Conservation (phyloP, 2,797 vertebrate species). For the Phalanger gymnotis region DNA sequence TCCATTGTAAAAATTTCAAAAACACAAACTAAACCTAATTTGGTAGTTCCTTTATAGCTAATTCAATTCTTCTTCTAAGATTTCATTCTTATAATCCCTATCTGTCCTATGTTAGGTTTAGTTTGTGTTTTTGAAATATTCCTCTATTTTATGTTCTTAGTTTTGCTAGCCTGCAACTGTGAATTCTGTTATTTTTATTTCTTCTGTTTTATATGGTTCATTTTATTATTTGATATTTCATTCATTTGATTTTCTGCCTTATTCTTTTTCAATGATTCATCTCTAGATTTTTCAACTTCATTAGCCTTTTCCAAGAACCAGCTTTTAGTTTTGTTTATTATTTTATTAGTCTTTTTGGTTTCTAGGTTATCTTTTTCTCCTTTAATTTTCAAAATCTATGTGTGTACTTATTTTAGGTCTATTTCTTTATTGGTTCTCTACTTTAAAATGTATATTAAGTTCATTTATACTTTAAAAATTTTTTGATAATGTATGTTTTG, state of each 20-base stretch:
- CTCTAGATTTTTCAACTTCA: background rate
- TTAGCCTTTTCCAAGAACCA: background rate
- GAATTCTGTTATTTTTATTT: background rate
- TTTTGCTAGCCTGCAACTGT: background rate
- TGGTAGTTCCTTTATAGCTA: background rate
- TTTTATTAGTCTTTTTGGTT: background rate
- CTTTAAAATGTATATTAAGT: background rate
- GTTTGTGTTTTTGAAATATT: background rate
- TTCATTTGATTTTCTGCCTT: background rate
- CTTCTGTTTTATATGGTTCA: background rate
- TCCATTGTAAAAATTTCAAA: background rate
- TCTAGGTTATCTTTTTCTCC: background rate
- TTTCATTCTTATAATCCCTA: background rate
- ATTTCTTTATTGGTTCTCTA: background rate
- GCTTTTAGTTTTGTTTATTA: background rate
- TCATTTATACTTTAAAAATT: background rate
- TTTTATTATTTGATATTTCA: background rate
- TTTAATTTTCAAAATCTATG: background rate
- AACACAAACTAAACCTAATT: no score
- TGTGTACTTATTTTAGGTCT: background rate
- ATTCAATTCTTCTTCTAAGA: background rate
- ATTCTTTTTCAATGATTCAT: background rate
- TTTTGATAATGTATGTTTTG: background rate
- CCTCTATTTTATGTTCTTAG: background rate
- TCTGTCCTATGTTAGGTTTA: background rate